phyloP scores from a whole-genome alignment of 64 coral and sea anemone genomes.

The Dendronephthya gigantea region DNA sequence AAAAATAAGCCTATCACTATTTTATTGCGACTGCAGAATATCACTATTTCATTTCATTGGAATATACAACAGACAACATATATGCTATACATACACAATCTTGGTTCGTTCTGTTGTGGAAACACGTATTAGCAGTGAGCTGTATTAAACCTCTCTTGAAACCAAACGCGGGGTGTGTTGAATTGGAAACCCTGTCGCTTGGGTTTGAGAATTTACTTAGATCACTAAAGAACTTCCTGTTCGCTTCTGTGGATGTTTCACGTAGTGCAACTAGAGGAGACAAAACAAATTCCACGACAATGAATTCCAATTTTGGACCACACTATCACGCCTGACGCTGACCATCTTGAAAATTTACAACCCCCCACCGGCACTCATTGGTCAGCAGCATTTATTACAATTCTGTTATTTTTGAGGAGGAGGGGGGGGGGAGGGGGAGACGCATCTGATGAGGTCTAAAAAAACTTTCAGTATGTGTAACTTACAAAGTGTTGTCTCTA shows the following conservation, averaged over 20 bases:
- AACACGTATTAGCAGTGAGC: conserved; percentile 87
- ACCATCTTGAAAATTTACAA: too few species aligned
- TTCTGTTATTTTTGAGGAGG: too few species aligned
- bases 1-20: too few species aligned
- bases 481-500: background rate
- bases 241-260: background rate
- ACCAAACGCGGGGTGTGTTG: conserved; percentile 17
- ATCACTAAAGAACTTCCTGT: background rate
- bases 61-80: background rate
- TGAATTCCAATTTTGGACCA: too few species aligned
- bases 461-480: background rate
- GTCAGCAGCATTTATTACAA: too few species aligned
- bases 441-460: too few species aligned
- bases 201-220: background rate
- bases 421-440: too few species aligned
- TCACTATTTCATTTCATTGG: background rate
- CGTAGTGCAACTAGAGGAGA: background rate
- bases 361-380: too few species aligned
- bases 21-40: too few species aligned
- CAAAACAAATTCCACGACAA: background rate
- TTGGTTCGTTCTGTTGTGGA: conserved; percentile 55
- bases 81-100: conserved; percentile 42
- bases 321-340: too few species aligned
- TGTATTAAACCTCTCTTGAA: conserved; percentile 79
- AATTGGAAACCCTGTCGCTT: background rate